Percentiles rank a stretch among this genome's conserved stretches.
These are phyloP conservation scores for Diaprepes abbreviatus DNA, from an alignment of 2,888 invertebrate species.

Conservation along the genomic window DNA sequence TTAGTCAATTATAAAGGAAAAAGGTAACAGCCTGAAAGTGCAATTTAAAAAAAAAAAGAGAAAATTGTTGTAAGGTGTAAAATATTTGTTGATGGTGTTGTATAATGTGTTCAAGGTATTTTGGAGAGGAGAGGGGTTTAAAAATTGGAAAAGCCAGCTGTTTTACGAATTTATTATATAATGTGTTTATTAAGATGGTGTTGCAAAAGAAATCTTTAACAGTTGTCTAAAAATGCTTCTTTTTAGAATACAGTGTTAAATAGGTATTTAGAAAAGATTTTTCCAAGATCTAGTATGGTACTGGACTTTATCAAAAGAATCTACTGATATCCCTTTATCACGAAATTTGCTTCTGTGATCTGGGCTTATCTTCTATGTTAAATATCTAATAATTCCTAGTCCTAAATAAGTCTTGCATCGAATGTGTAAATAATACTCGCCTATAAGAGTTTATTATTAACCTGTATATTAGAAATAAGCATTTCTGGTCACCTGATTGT, in stretches of 20 bases:
- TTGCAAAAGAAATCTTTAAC: not conserved
- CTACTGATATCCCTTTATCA: no score
- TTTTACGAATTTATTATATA: not conserved
- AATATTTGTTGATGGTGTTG: conserved; percentile 3
- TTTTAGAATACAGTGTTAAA: not conserved
- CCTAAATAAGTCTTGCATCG: no score
- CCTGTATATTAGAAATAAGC: not conserved
- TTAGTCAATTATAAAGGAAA: conserved; percentile 34
- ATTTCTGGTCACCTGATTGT: conserved; percentile 10
- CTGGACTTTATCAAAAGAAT: no score
- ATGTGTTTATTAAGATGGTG: not conserved
- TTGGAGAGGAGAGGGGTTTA: not conserved
- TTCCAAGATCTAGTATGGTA: no score
- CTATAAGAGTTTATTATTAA: no score
- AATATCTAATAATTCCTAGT: no score
- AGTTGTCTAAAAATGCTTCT: not conserved
- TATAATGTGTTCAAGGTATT: conserved; percentile 11
- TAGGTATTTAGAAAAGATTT: no score
- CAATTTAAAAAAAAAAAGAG: conserved; percentile 8
- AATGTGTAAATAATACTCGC: no score
- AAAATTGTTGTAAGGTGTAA: conserved; percentile 11
- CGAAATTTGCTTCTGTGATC: no score
- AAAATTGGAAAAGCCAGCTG: not conserved
- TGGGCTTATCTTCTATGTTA: no score
- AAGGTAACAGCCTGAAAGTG: conserved; percentile 10